These are phyloP conservation scores for Channallabes apus DNA, from an alignment of 2,797 vertebrate genomes.

Conservation along the genomic window DNA sequence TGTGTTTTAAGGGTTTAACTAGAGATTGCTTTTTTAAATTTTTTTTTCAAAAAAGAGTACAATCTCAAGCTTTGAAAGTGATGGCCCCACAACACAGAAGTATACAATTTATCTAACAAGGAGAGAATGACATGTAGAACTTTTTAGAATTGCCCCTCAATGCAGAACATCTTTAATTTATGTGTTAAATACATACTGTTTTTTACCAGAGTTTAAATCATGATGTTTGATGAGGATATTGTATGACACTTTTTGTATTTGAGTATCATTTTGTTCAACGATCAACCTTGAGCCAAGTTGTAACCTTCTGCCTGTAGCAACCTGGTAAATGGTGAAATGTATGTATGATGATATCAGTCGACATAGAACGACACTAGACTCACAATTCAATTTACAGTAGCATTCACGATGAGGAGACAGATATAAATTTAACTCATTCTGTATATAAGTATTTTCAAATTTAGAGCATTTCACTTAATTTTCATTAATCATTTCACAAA, in stretches of 20 bases:
- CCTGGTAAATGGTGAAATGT: background rate
- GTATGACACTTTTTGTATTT: background rate
- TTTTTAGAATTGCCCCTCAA: background rate
- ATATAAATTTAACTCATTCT: background rate
- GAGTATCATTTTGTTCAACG: background rate
- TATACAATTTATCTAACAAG: background rate
- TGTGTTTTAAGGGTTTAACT: no score
- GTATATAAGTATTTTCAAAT: background rate
- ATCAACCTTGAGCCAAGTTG: background rate
- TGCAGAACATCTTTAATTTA: background rate
- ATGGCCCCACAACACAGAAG: background rate
- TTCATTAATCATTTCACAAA: background rate
- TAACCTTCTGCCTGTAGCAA: background rate
- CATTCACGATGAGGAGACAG: background rate
- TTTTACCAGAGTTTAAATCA: no score
- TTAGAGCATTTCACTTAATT: background rate
- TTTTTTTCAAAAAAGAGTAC: background rate
- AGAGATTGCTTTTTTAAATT: no score
- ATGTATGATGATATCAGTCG: background rate
- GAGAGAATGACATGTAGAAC: background rate
- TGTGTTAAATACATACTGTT: no score
- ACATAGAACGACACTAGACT: background rate
- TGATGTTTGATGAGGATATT: background rate
- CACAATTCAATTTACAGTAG: background rate
- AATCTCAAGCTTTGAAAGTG: background rate